Percentiles rank a stretch among this genome's conserved stretches.
These are phyloP conservation scores for Ypsolopha sequella DNA, from an alignment of 2,888 invertebrate genomes.

Conservation along the genomic window DNA sequence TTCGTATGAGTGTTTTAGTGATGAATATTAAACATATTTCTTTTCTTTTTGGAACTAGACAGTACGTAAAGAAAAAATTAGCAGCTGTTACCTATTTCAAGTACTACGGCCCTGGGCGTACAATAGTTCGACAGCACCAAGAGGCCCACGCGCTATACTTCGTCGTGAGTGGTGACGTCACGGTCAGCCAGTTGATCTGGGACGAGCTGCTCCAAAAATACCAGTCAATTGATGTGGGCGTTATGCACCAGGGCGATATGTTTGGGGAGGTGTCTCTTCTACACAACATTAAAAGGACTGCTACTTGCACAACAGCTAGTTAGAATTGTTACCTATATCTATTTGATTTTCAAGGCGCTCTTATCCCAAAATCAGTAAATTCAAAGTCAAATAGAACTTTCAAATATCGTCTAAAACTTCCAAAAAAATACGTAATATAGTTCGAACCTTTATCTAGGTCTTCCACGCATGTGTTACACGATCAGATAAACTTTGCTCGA, in stretches of 20 bases:
- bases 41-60: slow-evolving; percentile 1
- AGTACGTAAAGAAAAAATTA: slow-evolving; percentile 73
- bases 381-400: too few relatives aligned
- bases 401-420: too few relatives aligned
- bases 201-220: slow-evolving; percentile 61
- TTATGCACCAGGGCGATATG: slow-evolving; percentile 70
- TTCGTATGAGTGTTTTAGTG: too few relatives aligned
- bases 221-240: slow-evolving; percentile 57
- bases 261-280: slow-evolving; percentile 78
- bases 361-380: too few relatives aligned
- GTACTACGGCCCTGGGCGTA: slow-evolving; percentile 69
- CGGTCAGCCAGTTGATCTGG: slow-evolving; percentile 55
- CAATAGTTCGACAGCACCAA: slow-evolving; percentile 73
- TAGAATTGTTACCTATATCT: neutral
- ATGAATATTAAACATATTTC: too few relatives aligned
- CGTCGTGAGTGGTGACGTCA: slow-evolving; percentile 70
- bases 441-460: too few relatives aligned
- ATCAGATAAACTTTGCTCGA: too few relatives aligned
- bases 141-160: slow-evolving; percentile 74
- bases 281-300: slow-evolving; percentile 26
- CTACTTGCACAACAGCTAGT: neutral
- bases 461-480: too few relatives aligned
- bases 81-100: slow-evolving; percentile 73
- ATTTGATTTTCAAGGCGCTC: too few relatives aligned
- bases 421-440: too few relatives aligned